A percentile compares a stretch with the other conserved stretches of the same genome.
These are phyloP conservation scores for Teleogryllus occipitalis DNA, from an alignment of 1,140 invertebrate genomes.

Conservation along the genomic window DNA sequence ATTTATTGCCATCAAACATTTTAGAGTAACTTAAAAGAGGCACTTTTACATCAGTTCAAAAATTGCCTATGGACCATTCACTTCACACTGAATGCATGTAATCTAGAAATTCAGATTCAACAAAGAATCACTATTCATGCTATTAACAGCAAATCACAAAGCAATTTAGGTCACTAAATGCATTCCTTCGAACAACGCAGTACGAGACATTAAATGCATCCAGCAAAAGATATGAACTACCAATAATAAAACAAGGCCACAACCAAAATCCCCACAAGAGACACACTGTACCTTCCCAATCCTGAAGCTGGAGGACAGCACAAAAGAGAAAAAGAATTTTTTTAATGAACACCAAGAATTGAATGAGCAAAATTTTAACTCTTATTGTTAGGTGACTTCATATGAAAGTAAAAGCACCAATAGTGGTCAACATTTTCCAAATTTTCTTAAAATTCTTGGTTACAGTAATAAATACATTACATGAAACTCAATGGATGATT, in stretches of 20 bases:
- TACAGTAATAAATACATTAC: no score
- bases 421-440: no score
- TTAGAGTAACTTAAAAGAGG: background rate
- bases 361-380: no score
- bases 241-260: conserved; percentile 54
- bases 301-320: conserved; percentile 45
- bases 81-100: no score
- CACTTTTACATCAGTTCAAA: no score
- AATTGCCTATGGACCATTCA: no score
- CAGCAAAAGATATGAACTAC: conserved; percentile 54
- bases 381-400: no score
- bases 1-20: background rate
- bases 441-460: no score
- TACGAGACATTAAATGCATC: conserved; percentile 42
- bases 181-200: background rate
- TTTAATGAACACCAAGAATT: conserved; percentile 18
- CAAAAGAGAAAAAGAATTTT: conserved; percentile 29
- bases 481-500: no score
- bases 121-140: no score
- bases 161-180: background rate
- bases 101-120: no score
- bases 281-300: conserved; percentile 63
- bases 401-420: no score
- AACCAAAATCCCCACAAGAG: conserved; percentile 48
- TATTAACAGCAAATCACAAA: background rate